Evolutionary conservation across 1,140 invertebrate species (phyloP).

Genomic region (Forficula auricularia): DNA sequence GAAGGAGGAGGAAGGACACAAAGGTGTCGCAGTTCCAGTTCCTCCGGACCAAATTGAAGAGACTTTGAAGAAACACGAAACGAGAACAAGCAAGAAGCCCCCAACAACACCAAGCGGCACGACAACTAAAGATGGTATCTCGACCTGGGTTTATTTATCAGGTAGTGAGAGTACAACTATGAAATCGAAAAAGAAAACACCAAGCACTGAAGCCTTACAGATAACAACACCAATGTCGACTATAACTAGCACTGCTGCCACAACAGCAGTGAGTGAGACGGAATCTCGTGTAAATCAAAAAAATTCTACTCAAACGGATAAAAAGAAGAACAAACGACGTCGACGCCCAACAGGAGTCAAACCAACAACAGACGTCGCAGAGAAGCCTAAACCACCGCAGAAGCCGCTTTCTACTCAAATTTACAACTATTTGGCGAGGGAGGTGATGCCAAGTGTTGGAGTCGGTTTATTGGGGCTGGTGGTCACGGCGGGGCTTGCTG

Average conservation of each 20-base stretch:
- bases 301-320: constrained; percentile 13
- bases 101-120: constrained; percentile 29
- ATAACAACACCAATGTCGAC: constrained; percentile 16
- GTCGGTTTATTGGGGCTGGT: constrained; percentile 54
- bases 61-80: constrained; percentile 11
- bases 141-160: constrained; percentile 26
- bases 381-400: constrained; percentile 21
- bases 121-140: constrained; percentile 44
- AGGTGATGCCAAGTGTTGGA: constrained; percentile 61
- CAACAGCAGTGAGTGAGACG: constrained; percentile 1
- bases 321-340: constrained; percentile 14
- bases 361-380: constrained; percentile 33
- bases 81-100: constrained; percentile 19
- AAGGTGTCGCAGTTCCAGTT: constrained; percentile 37
- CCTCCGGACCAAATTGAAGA: constrained; percentile 24
- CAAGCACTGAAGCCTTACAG: constrained; percentile 13
- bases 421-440: constrained; percentile 56
- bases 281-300: constrained; percentile 14
- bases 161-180: constrained; percentile 25
- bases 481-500: constrained; percentile 48
- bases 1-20: constrained; percentile 6
- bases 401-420: constrained; percentile 49
- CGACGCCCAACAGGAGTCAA: not conserved
- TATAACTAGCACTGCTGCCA: constrained; percentile 12
- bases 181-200: constrained; percentile 15